Conservation (phyloP, 2,113 vertebrate genomes). For the Tachysurus vachellii region DNA sequence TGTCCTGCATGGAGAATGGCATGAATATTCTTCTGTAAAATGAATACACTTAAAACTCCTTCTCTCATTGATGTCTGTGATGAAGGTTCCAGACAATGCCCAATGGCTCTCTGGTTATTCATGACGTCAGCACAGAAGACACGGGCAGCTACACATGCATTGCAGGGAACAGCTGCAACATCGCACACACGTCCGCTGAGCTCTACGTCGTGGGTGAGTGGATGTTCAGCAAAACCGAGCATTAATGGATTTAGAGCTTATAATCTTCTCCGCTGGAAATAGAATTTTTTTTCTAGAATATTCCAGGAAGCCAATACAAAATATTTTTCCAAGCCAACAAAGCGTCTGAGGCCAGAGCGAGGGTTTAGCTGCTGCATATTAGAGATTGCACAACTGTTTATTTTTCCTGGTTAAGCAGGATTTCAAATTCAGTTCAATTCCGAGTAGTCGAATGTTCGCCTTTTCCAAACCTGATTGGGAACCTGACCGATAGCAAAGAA, state of each 20-base stretch:
- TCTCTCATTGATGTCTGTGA: neutral
- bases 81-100: conserved; percentile 83
- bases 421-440: neutral
- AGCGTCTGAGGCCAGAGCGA: neutral
- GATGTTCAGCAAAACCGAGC: too few relatives aligned
- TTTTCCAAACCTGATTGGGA: neutral
- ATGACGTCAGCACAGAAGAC: conserved; percentile 78
- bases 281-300: neutral
- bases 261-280: neutral
- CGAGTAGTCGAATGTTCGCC: neutral
- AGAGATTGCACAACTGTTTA: neutral
- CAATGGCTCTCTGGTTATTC: conserved; percentile 83
- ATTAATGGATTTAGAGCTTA: neutral
- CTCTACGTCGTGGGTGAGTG: conserved; percentile 84
- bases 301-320: neutral
- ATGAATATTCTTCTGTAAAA: neutral
- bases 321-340: neutral
- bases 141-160: conserved; percentile 85
- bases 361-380: neutral
- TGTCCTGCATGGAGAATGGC: neutral
- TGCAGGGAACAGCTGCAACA: conserved; percentile 87
- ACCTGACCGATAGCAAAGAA: too few relatives aligned
- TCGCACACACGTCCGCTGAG: conserved; percentile 78
- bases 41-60: neutral
- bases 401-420: neutral